Conservation (phyloP, 2,797 vertebrate species). For the Pangasius djambal region DNA sequence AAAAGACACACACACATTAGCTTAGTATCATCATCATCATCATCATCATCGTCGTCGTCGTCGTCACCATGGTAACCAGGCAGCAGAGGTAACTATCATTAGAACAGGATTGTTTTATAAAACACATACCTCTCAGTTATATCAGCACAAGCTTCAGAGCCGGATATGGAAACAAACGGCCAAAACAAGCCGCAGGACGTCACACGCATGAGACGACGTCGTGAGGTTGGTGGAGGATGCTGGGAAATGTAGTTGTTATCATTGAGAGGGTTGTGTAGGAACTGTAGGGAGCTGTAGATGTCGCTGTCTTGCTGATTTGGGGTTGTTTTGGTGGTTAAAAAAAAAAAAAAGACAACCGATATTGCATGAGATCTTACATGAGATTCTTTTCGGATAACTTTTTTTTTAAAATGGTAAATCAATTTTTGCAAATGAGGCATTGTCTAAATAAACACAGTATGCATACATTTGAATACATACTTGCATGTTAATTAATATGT, state of each 20-base stretch:
- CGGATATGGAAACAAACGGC: slow-evolving; percentile 76
- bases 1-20: not conserved
- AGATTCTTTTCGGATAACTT: not conserved
- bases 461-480: not conserved
- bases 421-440: not conserved
- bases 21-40: not conserved
- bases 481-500: no score
- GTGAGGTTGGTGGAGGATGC: not conserved
- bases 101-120: no score
- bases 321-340: not conserved
- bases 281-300: slow-evolving; percentile 23
- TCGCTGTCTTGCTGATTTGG: slow-evolving; percentile 32
- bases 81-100: not conserved
- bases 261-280: no score
- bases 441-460: not conserved
- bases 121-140: slow-evolving; percentile 53
- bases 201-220: not conserved
- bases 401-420: not conserved
- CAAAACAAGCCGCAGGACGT: slow-evolving; percentile 72
- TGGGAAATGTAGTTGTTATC: slow-evolving; percentile 45
- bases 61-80: not conserved
- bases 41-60: not conserved
- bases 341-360: not conserved
- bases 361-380: not conserved
- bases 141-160: slow-evolving; percentile 56